A percentile compares a stretch with the other conserved stretches of the same genome.
Conservation (phyloP, 2,113 vertebrate species). For the Megaceryle maxima region DNA sequence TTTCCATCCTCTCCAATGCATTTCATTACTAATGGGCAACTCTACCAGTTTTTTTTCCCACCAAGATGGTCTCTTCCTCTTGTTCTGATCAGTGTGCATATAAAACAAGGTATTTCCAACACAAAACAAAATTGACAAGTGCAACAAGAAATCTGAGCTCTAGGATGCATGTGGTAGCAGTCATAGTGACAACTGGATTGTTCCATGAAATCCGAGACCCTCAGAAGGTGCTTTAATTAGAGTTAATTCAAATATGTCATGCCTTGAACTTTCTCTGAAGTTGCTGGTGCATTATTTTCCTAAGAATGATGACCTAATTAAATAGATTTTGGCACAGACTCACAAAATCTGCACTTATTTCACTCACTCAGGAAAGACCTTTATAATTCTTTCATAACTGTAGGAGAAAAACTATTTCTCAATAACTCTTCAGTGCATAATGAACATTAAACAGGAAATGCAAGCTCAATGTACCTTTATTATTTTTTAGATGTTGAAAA, state of each 20-base stretch:
- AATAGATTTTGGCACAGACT: conserved; percentile 65
- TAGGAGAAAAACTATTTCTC: conserved; percentile 44
- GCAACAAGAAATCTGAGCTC: background rate
- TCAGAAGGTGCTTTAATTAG: conserved; percentile 61
- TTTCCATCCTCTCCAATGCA: background rate
- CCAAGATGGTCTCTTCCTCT: background rate
- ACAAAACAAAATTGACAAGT: background rate
- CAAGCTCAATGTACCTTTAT: conserved; percentile 4
- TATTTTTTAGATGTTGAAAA: conserved; percentile 45
- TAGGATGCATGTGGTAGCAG: background rate
- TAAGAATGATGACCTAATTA: conserved; percentile 71
- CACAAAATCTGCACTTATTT: conserved; percentile 43
- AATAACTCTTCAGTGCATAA: conserved; percentile 11
- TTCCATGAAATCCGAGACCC: conserved; percentile 41
- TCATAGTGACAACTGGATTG: background rate
- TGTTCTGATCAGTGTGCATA: background rate
- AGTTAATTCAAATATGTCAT: conserved; percentile 64
- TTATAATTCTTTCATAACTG: conserved; percentile 53
- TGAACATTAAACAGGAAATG: conserved; percentile 58
- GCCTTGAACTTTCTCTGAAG: conserved; percentile 54
- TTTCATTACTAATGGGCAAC: background rate
- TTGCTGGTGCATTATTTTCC: conserved; percentile 55
- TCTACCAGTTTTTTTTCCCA: background rate
- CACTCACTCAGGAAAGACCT: conserved; percentile 37
- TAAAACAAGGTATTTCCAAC: background rate